Conservation (phyloP, 2,113 vertebrate genomes). For the Gallinago paraguaiae region DNA sequence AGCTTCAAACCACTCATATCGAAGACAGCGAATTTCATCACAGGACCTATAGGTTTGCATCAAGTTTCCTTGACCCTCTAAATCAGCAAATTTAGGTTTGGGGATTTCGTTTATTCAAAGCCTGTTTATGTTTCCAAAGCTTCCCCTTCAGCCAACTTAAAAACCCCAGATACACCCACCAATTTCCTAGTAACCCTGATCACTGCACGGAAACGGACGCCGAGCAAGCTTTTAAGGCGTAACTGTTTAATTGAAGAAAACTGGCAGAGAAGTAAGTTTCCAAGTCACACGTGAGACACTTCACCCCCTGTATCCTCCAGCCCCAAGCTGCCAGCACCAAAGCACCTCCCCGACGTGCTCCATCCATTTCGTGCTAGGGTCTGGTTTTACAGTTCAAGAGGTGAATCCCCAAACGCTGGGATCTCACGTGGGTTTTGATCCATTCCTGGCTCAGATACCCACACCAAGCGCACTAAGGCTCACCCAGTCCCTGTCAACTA, state of each 20-base stretch:
- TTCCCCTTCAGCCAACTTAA: not conserved
- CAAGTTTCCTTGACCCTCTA: not conserved
- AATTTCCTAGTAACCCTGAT: slow-evolving; percentile 22
- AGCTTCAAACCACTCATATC: not conserved
- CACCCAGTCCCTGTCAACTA: not conserved
- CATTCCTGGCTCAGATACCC: not conserved
- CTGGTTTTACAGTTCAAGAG: not conserved
- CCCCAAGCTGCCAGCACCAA: not conserved
- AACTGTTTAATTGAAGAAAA: not conserved
- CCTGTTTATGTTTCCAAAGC: not conserved
- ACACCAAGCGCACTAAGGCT: not conserved
- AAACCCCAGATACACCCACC: not conserved
- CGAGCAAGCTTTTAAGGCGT: not conserved
- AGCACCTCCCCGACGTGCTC: not conserved
- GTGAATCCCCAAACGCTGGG: not conserved
- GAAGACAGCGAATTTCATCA: not conserved
- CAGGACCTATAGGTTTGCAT: not conserved
- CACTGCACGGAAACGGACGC: not conserved
- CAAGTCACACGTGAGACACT: not conserved
- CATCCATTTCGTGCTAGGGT: not conserved
- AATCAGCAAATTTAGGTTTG: not conserved
- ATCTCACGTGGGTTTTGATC: not conserved
- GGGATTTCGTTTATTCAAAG: not conserved
- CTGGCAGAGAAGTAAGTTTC: not conserved
- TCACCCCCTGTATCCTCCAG: not conserved